phyloP scores from a whole-genome alignment of 2,113 vertebrate genomes.

The Microtus ochrogaster region DNA sequence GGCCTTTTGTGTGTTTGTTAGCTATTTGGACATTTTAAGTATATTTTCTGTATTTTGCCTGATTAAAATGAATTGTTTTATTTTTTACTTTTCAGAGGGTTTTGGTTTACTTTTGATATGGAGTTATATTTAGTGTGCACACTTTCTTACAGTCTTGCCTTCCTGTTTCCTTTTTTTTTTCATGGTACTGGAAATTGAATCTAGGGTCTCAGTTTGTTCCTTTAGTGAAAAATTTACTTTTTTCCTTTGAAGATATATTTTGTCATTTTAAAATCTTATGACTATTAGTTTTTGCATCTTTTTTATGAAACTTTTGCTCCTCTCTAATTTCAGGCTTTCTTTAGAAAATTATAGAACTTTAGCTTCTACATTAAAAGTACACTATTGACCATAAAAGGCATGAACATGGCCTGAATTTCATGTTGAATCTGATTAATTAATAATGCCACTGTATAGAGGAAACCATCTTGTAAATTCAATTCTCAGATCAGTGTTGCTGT shows the following conservation, averaged over 20 bases:
- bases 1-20: constrained; percentile 18
- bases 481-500: neutral
- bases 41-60: neutral
- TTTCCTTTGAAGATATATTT: neutral
- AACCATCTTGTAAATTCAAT: neutral
- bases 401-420: neutral
- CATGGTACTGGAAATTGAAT: neutral
- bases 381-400: neutral
- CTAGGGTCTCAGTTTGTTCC: neutral
- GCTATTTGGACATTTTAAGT: neutral
- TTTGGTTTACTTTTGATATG: neutral
- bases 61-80: neutral
- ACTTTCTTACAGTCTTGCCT: neutral
- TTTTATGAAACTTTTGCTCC: neutral
- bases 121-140: neutral
- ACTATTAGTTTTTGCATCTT: neutral
- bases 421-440: neutral
- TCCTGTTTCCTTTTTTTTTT: neutral
- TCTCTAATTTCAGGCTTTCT: neutral
- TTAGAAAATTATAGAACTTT: neutral
- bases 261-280: neutral
- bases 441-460: neutral
- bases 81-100: constrained; percentile 15
- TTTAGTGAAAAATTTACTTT: neutral
- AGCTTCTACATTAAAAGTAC: neutral